These are phyloP conservation scores for Lytechinus pictus DNA, from an alignment of 35 echinoderm and acorn worm species.

Conservation along the genomic window DNA sequence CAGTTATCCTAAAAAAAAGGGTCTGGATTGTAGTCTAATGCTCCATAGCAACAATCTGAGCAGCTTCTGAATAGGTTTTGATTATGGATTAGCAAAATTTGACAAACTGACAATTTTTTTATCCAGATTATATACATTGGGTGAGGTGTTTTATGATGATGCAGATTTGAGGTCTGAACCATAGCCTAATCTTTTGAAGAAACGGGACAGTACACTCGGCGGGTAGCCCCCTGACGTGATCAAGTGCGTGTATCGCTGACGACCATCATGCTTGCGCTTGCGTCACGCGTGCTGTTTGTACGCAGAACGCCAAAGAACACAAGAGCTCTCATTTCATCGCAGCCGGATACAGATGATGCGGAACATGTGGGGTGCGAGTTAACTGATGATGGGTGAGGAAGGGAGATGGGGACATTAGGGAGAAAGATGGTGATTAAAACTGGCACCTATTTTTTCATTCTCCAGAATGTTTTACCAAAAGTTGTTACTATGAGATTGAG, in stretches of 20 bases:
- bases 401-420: not conserved
- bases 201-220: not conserved
- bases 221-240: not conserved
- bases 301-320: not conserved
- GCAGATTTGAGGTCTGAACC: not conserved
- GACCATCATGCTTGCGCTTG: conserved; percentile 8
- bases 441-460: no score
- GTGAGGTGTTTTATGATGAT: no score
- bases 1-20: not conserved
- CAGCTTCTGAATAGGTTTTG: not conserved
- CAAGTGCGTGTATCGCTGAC: conserved; percentile 8
- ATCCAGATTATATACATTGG: not conserved
- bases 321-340: not conserved
- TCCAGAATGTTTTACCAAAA: no score
- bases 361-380: not conserved
- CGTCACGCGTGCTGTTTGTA: conserved; percentile 1
- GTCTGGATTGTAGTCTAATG: not conserved
- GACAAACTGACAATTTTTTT: not conserved
- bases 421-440: not conserved
- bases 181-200: not conserved
- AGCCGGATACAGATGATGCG: not conserved
- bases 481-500: no score
- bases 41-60: not conserved
- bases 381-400: not conserved
- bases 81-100: not conserved